A percentile compares a stretch with the other conserved stretches of the same genome.
These are phyloP conservation scores for Rhipidura dahli DNA, from an alignment of 2,113 vertebrate species.

Conservation along the genomic window DNA sequence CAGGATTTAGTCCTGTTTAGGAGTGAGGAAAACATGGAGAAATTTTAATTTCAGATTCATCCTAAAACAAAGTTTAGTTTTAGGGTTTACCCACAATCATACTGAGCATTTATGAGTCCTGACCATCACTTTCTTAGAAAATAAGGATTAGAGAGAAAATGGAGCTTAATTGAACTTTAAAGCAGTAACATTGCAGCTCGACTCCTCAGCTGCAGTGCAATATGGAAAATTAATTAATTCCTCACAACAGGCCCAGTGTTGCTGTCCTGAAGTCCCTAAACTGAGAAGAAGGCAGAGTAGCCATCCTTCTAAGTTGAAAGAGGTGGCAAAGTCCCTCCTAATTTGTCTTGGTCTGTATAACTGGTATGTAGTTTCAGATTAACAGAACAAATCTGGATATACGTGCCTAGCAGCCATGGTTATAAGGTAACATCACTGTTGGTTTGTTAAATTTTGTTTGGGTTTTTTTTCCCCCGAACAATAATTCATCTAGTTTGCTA, in stretches of 20 bases:
- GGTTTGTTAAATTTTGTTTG: neutral
- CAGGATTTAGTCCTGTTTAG: neutral
- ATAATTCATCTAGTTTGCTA: neutral
- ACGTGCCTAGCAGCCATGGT: neutral
- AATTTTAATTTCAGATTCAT: neutral
- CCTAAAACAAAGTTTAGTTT: neutral
- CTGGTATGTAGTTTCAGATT: neutral
- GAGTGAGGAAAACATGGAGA: neutral
- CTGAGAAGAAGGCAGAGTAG: neutral
- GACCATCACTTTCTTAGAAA: neutral
- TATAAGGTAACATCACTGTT: neutral
- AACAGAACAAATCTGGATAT: neutral
- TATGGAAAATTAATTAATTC: neutral
- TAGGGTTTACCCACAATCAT: neutral
- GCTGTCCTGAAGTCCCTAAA: neutral
- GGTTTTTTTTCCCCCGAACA: neutral
- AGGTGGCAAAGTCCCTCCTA: neutral
- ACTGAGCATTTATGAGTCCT: neutral
- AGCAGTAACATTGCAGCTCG: neutral
- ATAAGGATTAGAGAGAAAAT: neutral
- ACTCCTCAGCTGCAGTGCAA: neutral
- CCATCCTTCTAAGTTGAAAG: neutral
- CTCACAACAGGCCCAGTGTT: neutral
- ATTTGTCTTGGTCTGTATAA: neutral
- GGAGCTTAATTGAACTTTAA: neutral